Evolutionary conservation across 2,797 vertebrate genomes (phyloP).

Genomic region (Gobionotothen gibberifrons): DNA sequence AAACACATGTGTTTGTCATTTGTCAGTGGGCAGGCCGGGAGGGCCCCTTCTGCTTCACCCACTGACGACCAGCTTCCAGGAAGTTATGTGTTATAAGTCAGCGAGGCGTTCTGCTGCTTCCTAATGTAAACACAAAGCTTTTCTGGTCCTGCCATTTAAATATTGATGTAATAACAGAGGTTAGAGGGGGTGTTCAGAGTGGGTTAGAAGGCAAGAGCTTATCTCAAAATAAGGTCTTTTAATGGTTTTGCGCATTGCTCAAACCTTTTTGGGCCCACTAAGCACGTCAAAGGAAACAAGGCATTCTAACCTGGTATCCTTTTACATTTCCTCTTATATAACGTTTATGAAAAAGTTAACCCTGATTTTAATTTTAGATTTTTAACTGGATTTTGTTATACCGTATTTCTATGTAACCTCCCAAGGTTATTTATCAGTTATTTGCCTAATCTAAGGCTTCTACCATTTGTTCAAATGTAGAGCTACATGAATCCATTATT

Average conservation of each 20-base stretch:
- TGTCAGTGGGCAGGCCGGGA: conserved; percentile 33
- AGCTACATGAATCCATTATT: not conserved
- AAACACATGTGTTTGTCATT: conserved; percentile 75
- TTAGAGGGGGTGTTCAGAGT: not conserved
- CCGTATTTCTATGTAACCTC: not conserved
- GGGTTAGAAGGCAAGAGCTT: not conserved
- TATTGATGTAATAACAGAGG: conserved; percentile 1
- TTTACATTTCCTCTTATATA: not conserved
- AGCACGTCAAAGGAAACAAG: not conserved
- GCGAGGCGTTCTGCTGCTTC: conserved; percentile 21
- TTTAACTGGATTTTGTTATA: not conserved
- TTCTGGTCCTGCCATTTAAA: conserved; percentile 27
- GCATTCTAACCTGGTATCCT: not conserved
- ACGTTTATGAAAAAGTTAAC: not conserved
- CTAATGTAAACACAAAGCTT: conserved; percentile 18
- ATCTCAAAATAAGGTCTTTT: not conserved
- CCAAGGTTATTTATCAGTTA: not conserved
- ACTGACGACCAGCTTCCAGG: conserved; percentile 55
- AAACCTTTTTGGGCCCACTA: not conserved
- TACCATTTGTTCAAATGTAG: not conserved
- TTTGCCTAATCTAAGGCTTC: not conserved
- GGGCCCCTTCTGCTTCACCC: conserved; percentile 37
- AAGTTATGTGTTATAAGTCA: conserved; percentile 48
- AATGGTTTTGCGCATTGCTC: not conserved
- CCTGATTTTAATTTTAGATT: not conserved